Conservation (phyloP, 2,113 vertebrate genomes). For the Athene noctua region DNA sequence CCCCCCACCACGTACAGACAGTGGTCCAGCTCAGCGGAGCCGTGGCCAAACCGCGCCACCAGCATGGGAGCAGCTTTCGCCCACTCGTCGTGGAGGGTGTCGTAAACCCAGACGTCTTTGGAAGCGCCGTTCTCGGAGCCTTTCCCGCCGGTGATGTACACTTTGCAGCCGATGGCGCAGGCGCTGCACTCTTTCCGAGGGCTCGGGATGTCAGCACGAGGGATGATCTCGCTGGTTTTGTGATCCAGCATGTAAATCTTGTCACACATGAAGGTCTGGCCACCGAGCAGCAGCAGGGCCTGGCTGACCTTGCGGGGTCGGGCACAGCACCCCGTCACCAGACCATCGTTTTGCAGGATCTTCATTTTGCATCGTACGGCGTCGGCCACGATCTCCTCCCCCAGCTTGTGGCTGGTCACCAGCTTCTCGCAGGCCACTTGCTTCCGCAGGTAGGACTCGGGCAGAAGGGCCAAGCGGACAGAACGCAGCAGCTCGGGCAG, state of each 20-base stretch:
- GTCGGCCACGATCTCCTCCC: conserved; percentile 81
- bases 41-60: conserved; percentile 81
- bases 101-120: conserved; percentile 83
- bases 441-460: conserved; percentile 48
- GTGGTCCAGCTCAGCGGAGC: conserved; percentile 81
- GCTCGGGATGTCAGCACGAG: conserved; percentile 81
- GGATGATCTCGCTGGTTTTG: conserved; percentile 82
- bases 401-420: conserved; percentile 81
- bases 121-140: conserved; percentile 81
- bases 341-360: conserved; percentile 80
- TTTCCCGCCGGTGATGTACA: conserved; percentile 81
- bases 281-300: conserved; percentile 79
- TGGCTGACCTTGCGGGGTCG: conserved; percentile 82
- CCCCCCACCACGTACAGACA: conserved; percentile 82
- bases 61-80: conserved; percentile 84
- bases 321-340: conserved; percentile 80
- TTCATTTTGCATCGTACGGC: conserved; percentile 82
- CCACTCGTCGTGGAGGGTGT: conserved; percentile 84
- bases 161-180: conserved; percentile 82
- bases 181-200: conserved; percentile 83
- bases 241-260: conserved; percentile 81
- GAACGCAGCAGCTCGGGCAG: conserved; percentile 79
- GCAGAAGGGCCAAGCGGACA: conserved; percentile 77
- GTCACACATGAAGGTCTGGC: conserved; percentile 85
- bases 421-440: conserved; percentile 70